A percentile compares a stretch with the other conserved stretches of the same genome.
Evolutionary conservation across 1,140 invertebrate species (phyloP).

Genomic region (Danaus plexippus): DNA sequence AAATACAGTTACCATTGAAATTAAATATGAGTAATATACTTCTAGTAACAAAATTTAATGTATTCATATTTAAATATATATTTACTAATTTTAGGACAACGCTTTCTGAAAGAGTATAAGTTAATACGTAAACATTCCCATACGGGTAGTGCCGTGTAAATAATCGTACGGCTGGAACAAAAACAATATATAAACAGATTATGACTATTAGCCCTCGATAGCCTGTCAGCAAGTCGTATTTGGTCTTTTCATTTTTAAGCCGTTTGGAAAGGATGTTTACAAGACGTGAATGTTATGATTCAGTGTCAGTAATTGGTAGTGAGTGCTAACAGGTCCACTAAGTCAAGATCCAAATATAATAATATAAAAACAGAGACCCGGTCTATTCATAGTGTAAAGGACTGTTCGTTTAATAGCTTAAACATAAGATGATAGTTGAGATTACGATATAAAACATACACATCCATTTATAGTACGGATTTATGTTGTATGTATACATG

Average conservation of each 20-base stretch:
- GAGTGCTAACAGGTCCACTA: constrained; percentile 65
- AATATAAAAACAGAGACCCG: constrained; percentile 64
- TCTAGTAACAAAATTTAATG: no score
- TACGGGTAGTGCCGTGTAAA: constrained; percentile 52
- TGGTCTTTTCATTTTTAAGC: constrained; percentile 52
- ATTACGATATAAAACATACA: constrained; percentile 2
- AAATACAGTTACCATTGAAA: no score
- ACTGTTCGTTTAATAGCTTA: constrained; percentile 40
- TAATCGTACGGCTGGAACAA: constrained; percentile 42
- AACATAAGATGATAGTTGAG: constrained; percentile 14
- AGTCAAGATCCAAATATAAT: constrained; percentile 63
- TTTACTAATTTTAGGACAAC: constrained; percentile 30
- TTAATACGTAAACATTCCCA: constrained; percentile 64
- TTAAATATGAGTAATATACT: no score
- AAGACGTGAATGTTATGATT: constrained; percentile 62
- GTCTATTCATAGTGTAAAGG: constrained; percentile 51
- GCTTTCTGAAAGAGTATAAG: constrained; percentile 34
- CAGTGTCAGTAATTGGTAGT: constrained; percentile 66
- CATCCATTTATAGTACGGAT: constrained; percentile 3
- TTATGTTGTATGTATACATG: constrained; percentile 35
- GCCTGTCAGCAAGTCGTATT: constrained; percentile 55
- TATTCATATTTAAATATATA: no score
- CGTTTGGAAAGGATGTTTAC: constrained; percentile 58
- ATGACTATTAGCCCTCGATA: constrained; percentile 61
- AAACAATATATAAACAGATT: constrained; percentile 53